Percentiles rank a stretch among this genome's conserved stretches.
These are phyloP conservation scores for Mormyrus proboscirostris DNA, from an alignment of 2,797 vertebrate genomes.

Conservation along the genomic window DNA sequence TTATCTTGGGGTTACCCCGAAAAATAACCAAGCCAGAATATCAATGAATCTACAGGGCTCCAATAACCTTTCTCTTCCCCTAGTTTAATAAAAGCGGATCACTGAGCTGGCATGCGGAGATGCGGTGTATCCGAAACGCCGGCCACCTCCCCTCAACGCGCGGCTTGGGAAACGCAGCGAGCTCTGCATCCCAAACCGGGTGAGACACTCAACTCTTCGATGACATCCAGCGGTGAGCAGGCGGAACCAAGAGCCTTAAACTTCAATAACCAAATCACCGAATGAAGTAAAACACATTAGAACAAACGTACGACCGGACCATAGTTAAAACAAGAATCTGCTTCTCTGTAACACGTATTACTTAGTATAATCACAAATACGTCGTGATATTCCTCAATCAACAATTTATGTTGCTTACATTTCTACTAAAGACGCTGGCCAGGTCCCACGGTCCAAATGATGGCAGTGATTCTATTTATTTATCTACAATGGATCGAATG, in stretches of 20 bases:
- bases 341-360: neutral
- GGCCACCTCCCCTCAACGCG: neutral
- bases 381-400: neutral
- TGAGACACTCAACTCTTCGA: conserved; percentile 20
- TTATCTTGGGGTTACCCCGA: conserved; percentile 16
- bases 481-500: neutral
- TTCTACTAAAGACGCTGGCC: neutral
- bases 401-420: neutral
- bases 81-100: neutral
- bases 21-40: conserved; percentile 28
- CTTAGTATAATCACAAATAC: neutral
- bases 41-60: conserved; percentile 34
- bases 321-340: neutral
- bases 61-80: conserved; percentile 14
- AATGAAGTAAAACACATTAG: neutral
- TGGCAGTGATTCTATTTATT: neutral
- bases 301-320: neutral
- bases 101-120: neutral
- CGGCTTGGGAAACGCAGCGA: neutral
- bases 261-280: neutral
- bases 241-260: neutral
- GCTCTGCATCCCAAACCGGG: conserved; percentile 11
- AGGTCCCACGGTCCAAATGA: neutral
- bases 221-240: conserved; percentile 30
- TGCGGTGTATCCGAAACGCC: neutral